A percentile compares a stretch with the other conserved stretches of the same genome.
phyloP scores from a whole-genome alignment of 2,113 vertebrate genomes.

The Orthonyx spaldingii region DNA sequence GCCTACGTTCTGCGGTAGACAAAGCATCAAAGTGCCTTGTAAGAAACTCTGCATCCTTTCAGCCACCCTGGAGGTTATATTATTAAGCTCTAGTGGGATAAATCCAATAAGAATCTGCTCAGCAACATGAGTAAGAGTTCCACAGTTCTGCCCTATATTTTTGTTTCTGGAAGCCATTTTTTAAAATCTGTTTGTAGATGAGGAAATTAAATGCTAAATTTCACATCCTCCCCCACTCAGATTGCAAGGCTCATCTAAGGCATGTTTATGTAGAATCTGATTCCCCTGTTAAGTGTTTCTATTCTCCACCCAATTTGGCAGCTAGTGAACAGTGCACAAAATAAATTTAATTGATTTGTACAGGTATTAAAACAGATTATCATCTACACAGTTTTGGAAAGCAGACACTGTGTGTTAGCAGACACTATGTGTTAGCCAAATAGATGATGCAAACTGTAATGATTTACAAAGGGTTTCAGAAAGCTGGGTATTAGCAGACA shows the following conservation, averaged over 20 bases:
- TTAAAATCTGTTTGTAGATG: neutral
- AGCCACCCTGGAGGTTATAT: neutral
- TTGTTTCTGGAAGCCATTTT: conserved; percentile 16
- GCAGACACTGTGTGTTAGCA: neutral
- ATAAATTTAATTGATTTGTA: conserved; percentile 41
- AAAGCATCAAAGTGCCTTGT: neutral
- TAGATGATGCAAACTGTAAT: neutral
- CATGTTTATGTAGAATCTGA: neutral
- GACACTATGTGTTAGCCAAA: neutral
- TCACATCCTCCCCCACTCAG: neutral
- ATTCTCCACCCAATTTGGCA: conserved; percentile 16
- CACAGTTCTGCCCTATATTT: neutral
- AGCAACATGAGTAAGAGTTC: neutral
- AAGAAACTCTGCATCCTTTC: neutral
- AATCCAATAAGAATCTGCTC: neutral
- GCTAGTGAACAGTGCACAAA: conserved; percentile 4
- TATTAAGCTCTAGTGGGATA: neutral
- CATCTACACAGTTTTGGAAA: conserved; percentile 15
- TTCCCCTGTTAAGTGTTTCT: neutral
- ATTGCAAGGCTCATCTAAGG: neutral
- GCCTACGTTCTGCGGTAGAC: neutral
- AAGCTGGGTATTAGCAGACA: neutral
- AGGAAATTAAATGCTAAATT: neutral
- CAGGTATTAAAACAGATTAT: conserved; percentile 39
- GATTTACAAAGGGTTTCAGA: conserved; percentile 32